Evolutionary conservation across 2,113 vertebrate species (phyloP), one percentile per base, ranked within the genome.

Genomic region (Brachirus orientalis): DNA sequence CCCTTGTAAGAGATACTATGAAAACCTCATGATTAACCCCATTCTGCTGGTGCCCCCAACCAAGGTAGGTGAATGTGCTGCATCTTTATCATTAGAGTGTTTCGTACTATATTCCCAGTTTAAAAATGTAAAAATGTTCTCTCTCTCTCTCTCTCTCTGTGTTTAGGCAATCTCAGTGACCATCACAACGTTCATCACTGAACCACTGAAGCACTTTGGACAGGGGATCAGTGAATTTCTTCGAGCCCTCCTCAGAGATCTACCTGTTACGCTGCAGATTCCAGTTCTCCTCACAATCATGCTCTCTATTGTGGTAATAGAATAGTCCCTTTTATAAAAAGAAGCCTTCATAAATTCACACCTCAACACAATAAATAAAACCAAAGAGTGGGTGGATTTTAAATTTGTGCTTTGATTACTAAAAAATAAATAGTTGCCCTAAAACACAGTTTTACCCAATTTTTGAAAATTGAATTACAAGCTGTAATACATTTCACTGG

Each of bases 141-240:
- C n/a, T 6, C 28, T 6, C 28, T 43, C 11, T 12, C 40, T 43
- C 0, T 59, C 44, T 44, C 1, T 73, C 6, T 63, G 8, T 63
- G 10, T 79, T 65, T 33, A 94, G 93, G 96, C 95, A 0, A 51
- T 99, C 69, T 93, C 95, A 0, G 80, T 98, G 33, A 98, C 96
- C 28, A 88, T 97, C 75, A 96, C 95, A 41, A 95, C 93, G 73
- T 95, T 97, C 59, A 86, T 98, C 78, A 96, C 95, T 0, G 96
- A 98, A 57, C 98, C 98, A 0, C 62, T 98, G 82, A 97, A 98
- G 80, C 93, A 98, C 0, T 4, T 99, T 4, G 97, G 97, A 6
- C 90, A 98, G 84, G 96, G 95, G 7, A 88, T 94, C 45, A 95
- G 96, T 14, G 95, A 98, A 76, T 98, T 98, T 82, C 91, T 98